Conservation (phyloP, 2,113 vertebrate species). For the Hippopotamus amphibius region DNA sequence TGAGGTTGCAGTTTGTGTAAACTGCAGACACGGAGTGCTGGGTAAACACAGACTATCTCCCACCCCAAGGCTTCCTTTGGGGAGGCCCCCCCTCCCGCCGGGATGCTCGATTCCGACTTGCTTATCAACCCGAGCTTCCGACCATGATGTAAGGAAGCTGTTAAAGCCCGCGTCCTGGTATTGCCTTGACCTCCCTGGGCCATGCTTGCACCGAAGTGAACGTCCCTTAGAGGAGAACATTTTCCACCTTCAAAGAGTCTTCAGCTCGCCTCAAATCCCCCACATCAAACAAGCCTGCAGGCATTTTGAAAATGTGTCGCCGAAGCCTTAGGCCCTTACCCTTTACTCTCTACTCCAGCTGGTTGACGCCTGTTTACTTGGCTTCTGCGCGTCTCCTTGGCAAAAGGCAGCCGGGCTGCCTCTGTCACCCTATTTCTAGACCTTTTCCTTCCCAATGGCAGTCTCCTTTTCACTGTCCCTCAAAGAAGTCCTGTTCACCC, state of each 20-base stretch:
- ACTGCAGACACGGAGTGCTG: not conserved
- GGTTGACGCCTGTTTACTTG: not conserved
- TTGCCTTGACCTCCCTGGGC: slow-evolving; percentile 59
- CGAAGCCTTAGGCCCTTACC: not conserved
- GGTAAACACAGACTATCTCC: slow-evolving; percentile 79
- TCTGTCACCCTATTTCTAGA: slow-evolving; percentile 5
- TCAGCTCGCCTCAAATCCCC: not conserved
- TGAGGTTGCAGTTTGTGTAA: slow-evolving; percentile 47
- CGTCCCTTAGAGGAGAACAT: not conserved
- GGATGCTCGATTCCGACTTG: slow-evolving; percentile 32
- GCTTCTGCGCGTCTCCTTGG: not conserved
- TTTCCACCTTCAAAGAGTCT: not conserved
- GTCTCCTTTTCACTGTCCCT: not conserved
- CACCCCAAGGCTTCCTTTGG: slow-evolving; percentile 53
- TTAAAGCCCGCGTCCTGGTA: slow-evolving; percentile 70
- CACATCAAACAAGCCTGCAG: not conserved
- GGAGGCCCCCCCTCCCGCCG: not conserved
- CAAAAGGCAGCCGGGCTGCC: not conserved
- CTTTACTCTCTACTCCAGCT: not conserved
- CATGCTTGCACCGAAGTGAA: not conserved
- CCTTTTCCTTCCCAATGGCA: not conserved
- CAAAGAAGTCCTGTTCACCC: not conserved
- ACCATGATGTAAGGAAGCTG: slow-evolving; percentile 75
- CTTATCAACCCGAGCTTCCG: slow-evolving; percentile 75
- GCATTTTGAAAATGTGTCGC: not conserved